Base-by-base conservation (phyloP, 35 echinoderm and acorn worm genomes). In the Apostichopus californicus region DNA sequence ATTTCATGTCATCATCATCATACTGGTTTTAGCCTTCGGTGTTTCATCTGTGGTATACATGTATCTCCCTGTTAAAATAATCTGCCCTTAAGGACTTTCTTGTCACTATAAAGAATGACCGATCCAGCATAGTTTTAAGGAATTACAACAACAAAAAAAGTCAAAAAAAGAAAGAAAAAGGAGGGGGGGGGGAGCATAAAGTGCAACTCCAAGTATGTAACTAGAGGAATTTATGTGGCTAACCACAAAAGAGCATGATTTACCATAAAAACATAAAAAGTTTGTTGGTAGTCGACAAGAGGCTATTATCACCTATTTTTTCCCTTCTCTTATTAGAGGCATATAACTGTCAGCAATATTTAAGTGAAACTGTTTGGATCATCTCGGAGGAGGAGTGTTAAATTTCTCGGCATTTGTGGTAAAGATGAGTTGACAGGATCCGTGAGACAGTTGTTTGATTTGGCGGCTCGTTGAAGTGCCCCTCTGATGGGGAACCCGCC, bases 201-300 rank as follows among this genome's bases (percentile, higher is more conserved):
- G 34, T 46, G 34, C 34, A 46, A 46, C 34, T 46, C 34, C 3
- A 4, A 2, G 7, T 61, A 61, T 61, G 58, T 61, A 61, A 61
- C 58, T 61, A 8, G 12, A 9, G 58, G 58, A 75, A 68, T 68
- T 20, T 75, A 13, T 75, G 71, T 75, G 71, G 71, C 15, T 75
- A 75, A 75, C 71, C 71, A 75, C 71, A 75, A n/a, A 73, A 73
- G 70, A 73, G 13, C 71, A 75, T 75, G 6, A 75, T 22, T 75
- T 61, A 61, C 58, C 58, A 61, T 12, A 61, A 61, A 12, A 12
- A 12, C 58, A 61, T 61, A 61, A 1, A 61, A 61, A 61, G 12
- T 8, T 61, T 61, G 58, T 9, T 61, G 58, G 12, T 2, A 75
- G 15, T 73, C 63, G 8, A 68, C 34, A 68, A 68, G 11, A 18